Conservation (phyloP, 2,888 invertebrate genomes). For the Ditylenchus weischeri region DNA sequence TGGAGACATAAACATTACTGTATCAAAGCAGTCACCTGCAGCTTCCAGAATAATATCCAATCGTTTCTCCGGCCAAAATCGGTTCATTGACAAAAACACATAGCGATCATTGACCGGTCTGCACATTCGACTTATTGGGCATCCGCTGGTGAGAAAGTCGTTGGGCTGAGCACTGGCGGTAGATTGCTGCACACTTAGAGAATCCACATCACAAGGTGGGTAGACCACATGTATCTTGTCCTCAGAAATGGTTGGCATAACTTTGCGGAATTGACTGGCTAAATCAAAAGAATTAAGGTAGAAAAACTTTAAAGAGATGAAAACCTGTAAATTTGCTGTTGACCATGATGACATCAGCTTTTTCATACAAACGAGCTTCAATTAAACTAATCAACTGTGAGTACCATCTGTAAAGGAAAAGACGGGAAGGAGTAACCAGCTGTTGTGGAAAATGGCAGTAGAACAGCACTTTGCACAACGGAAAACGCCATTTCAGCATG, state of each 20-base stretch:
- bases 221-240: conserved; percentile 55
- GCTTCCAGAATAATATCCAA: conserved; percentile 57
- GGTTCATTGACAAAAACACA: conserved; percentile 56
- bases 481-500: conserved; percentile 57
- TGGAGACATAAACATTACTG: too few relatives aligned
- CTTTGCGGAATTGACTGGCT: conserved; percentile 43
- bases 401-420: conserved; percentile 58
- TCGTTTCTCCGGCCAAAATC: conserved; percentile 58
- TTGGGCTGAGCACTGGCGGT: too few relatives aligned
- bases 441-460: conserved; percentile 58
- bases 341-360: conserved; percentile 62
- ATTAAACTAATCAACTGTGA: conserved; percentile 52
- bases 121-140: conserved; percentile 40
- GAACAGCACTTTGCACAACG: conserved; percentile 52
- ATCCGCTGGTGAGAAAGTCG: conserved; percentile 30
- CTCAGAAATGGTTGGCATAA: conserved; percentile 52
- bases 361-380: conserved; percentile 61
- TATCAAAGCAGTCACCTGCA: conserved; percentile 40
- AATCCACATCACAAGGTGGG: conserved; percentile 57
- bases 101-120: conserved; percentile 46
- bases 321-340: conserved; percentile 64
- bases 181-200: conserved; percentile 17
- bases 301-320: background rate
- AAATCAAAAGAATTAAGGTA: background rate
- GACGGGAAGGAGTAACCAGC: conserved; percentile 54